These are phyloP conservation scores for Remorina albescens DNA, from an alignment of 2,797 vertebrate species.

Conservation along the genomic window DNA sequence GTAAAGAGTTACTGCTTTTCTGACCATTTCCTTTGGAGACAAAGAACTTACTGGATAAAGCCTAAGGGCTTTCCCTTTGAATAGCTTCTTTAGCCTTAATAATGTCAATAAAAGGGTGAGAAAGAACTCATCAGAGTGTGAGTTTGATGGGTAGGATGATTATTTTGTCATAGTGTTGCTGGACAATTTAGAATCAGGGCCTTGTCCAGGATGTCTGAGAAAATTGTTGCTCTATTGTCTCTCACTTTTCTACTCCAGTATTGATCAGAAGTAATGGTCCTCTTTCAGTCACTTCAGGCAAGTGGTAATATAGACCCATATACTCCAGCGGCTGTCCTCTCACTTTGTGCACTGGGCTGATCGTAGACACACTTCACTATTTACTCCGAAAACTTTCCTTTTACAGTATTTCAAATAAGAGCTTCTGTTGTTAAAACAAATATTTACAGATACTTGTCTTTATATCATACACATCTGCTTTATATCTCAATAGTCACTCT, in stretches of 20 bases:
- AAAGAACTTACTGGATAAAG: constrained; percentile 42
- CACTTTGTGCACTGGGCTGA: constrained; percentile 33
- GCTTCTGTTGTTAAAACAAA: constrained; percentile 52
- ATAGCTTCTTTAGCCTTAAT: constrained; percentile 41
- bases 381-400: constrained; percentile 22
- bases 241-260: constrained; percentile 51
- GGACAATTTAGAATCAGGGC: constrained; percentile 40
- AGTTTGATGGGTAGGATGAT: constrained; percentile 44
- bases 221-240: constrained; percentile 54
- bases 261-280: constrained; percentile 72
- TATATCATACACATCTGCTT: constrained; percentile 55
- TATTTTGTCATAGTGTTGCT: constrained; percentile 40
- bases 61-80: constrained; percentile 50
- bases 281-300: constrained; percentile 65
- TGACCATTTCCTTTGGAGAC: constrained; percentile 42
- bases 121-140: constrained; percentile 44
- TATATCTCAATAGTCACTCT: constrained; percentile 53
- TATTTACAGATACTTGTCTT: constrained; percentile 46
- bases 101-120: constrained; percentile 33
- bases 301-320: constrained; percentile 61
- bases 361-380: constrained; percentile 39
- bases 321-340: constrained; percentile 58
- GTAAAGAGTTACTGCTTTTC: constrained; percentile 50
- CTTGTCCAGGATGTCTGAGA: constrained; percentile 51
- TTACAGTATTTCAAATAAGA: constrained; percentile 47